Percentiles rank a stretch among this genome's conserved stretches.
Evolutionary conservation across 2,888 invertebrate genomes (phyloP).

Genomic region (Lochmaea capreae): DNA sequence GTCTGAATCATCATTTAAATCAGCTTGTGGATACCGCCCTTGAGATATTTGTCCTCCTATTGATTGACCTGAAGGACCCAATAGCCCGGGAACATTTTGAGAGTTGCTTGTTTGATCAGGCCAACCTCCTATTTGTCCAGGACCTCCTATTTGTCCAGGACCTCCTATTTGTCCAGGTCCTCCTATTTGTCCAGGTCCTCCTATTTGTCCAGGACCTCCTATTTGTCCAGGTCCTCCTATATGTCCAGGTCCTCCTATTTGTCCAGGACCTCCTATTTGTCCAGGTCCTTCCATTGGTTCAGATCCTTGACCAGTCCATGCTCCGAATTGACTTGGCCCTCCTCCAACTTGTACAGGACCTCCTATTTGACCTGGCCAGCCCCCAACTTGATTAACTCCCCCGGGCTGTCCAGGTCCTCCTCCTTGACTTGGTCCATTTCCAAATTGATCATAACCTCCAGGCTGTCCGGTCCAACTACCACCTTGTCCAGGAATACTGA

Average conservation of each 20-base stretch:
- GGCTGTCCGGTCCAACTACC: constrained; percentile 28
- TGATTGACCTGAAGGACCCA: constrained; percentile 26
- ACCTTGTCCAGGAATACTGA: constrained; percentile 14
- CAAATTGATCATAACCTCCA: constrained; percentile 29
- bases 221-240: constrained; percentile 26
- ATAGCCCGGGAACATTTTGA: constrained; percentile 18
- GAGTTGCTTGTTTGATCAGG: background rate
- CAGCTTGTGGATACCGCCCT: constrained; percentile 7
- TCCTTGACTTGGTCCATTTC: constrained; percentile 25
- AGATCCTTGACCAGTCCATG: constrained; percentile 32
- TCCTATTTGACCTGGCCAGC: constrained; percentile 29
- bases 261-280: constrained; percentile 22
- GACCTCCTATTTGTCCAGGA: constrained; percentile 29
- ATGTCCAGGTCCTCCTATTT: constrained; percentile 30
- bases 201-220: constrained; percentile 23
- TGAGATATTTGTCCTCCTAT: constrained; percentile 15
- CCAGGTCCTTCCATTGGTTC: constrained; percentile 27
- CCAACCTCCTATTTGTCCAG: constrained; percentile 1
- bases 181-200: constrained; percentile 23
- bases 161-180: constrained; percentile 34
- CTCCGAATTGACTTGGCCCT: constrained; percentile 25
- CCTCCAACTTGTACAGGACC: constrained; percentile 32
- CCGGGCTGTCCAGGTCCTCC: constrained; percentile 25
- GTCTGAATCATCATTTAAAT: constrained; percentile 72
- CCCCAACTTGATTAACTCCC: constrained; percentile 11